phyloP scores from a whole-genome alignment of 1,140 invertebrate genomes.

The Sogatella furcifera region DNA sequence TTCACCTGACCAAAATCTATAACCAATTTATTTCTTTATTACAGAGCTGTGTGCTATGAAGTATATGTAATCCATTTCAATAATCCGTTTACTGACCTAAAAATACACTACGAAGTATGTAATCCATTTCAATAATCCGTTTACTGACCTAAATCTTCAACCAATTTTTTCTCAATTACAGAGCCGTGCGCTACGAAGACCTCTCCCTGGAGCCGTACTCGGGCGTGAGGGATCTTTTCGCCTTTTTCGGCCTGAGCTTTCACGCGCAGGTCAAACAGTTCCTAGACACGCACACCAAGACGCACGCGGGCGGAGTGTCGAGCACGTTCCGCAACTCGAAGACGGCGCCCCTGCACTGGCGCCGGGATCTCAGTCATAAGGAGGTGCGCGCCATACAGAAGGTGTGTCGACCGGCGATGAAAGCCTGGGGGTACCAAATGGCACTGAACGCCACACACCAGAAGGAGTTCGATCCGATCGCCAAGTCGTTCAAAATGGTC shows the following conservation, averaged over 20 bases:
- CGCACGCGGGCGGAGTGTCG: slow-evolving; percentile 64
- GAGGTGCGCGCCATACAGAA: slow-evolving; percentile 52
- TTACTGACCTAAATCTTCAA: no score
- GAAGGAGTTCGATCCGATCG: slow-evolving; percentile 42
- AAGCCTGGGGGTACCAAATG: slow-evolving; percentile 62
- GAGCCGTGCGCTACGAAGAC: slow-evolving; percentile 75
- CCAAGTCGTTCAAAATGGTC: background rate
- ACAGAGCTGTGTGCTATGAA: no score
- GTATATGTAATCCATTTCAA: no score
- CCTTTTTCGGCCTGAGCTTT: slow-evolving; percentile 64
- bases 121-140: no score
- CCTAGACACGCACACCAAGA: slow-evolving; percentile 68
- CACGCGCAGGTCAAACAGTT: slow-evolving; percentile 57
- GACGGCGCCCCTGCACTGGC: slow-evolving; percentile 75
- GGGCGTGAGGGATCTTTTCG: slow-evolving; percentile 55
- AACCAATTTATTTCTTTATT: no score
- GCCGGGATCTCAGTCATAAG: slow-evolving; percentile 47
- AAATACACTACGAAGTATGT: no score
- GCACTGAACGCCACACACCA: slow-evolving; percentile 41
- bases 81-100: no score
- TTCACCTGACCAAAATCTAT: no score
- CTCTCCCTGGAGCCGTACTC: slow-evolving; percentile 62
- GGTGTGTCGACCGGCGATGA: slow-evolving; percentile 61
- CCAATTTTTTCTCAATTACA: slow-evolving; percentile 38
- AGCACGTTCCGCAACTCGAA: slow-evolving; percentile 75